These are phyloP conservation scores for Pteruthius melanotis DNA, from an alignment of 2,113 vertebrate species.

Conservation along the genomic window DNA sequence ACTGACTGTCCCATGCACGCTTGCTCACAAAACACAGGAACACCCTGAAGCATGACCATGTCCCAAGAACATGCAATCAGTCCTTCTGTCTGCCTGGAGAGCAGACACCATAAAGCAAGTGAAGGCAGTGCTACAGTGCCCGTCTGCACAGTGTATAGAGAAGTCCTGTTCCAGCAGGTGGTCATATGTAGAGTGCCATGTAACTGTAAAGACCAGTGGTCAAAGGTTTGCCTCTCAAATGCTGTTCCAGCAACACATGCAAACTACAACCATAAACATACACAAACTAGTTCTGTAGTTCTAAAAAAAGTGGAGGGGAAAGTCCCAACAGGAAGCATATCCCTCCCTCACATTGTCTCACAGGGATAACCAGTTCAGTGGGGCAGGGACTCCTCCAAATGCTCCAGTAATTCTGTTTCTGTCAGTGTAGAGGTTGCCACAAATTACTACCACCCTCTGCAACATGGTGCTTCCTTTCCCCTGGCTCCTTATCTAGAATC, in stretches of 20 bases:
- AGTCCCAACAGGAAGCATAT: not conserved
- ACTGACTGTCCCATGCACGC: not conserved
- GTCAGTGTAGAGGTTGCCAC: not conserved
- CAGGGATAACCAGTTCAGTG: not conserved
- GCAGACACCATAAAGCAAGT: not conserved
- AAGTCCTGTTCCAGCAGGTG: not conserved
- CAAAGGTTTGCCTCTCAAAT: not conserved
- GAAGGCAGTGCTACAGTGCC: not conserved
- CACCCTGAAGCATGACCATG: not conserved
- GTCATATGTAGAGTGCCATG: fast-evolving
- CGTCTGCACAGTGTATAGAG: not conserved
- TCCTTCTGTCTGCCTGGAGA: not conserved
- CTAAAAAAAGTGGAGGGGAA: not conserved
- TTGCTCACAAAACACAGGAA: not conserved
- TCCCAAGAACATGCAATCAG: not conserved
- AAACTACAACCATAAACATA: not conserved
- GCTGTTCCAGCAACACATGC: not conserved
- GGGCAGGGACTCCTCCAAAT: not conserved
- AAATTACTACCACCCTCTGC: not conserved
- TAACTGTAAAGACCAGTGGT: not conserved
- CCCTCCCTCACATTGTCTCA: not conserved
- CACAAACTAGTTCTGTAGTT: not conserved
- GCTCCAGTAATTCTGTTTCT: not conserved
- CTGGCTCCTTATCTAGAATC: not conserved
- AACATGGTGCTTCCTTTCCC: not conserved